A percentile compares a stretch with the other conserved stretches of the same genome.
These are phyloP conservation scores for Apomyelois bistriatella DNA, from an alignment of 2,888 invertebrate genomes.

Conservation along the genomic window DNA sequence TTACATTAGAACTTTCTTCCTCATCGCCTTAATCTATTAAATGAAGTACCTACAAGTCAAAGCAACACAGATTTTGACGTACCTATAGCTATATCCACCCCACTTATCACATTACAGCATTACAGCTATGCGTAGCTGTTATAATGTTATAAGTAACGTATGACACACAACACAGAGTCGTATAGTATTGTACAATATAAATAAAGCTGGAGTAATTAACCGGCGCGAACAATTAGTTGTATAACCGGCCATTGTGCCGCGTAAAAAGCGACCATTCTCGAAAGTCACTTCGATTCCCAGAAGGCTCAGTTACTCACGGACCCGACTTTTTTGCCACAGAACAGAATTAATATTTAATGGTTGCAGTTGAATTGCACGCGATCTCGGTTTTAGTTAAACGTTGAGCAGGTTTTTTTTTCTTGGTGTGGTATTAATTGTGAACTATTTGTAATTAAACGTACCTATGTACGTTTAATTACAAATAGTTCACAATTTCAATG, in stretches of 20 bases:
- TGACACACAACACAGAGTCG: too few relatives aligned
- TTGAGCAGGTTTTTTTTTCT: conserved; percentile 44
- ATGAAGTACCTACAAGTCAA: too few relatives aligned
- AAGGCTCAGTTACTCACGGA: conserved; percentile 55
- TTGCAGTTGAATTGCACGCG: conserved; percentile 56
- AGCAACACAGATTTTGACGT: too few relatives aligned
- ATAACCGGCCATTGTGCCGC: conserved; percentile 66
- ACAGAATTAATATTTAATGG: conserved; percentile 65
- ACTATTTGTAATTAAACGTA: conserved; percentile 14
- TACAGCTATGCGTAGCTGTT: too few relatives aligned
- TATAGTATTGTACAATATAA: conserved; percentile 36
- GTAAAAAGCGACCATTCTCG: conserved; percentile 49
- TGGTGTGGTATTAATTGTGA: conserved; percentile 36
- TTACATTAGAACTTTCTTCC: too few relatives aligned
- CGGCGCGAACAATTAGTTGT: conserved; percentile 70
- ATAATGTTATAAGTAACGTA: too few relatives aligned
- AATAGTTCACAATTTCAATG: conserved; percentile 37
- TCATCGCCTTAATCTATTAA: too few relatives aligned
- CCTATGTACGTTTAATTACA: neutral
- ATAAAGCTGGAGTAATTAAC: conserved; percentile 65
- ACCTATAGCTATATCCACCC: too few relatives aligned
- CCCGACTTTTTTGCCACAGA: conserved; percentile 51
- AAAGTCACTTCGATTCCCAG: conserved; percentile 61
- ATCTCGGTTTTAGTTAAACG: conserved; percentile 52
- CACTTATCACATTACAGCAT: too few relatives aligned